Evolutionary conservation across 30 jellyfish, hydroid and myxozoan genomes (phyloP).

Genomic region (Pseudorhiza aurosa): DNA sequence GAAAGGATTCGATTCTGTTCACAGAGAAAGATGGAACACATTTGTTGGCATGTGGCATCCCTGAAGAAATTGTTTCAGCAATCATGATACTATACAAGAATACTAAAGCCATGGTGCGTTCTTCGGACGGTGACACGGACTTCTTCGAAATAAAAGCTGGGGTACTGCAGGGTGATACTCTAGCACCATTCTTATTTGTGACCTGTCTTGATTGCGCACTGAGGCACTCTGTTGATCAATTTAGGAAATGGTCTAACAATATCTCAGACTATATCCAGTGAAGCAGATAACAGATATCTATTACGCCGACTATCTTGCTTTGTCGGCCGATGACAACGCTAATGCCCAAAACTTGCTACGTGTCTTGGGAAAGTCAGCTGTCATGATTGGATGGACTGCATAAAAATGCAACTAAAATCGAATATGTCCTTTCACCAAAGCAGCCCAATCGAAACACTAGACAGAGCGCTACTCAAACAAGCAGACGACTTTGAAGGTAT

Average conservation of each 20-base stretch:
- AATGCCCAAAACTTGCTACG: constrained; percentile 7
- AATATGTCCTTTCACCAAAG: too few relatives aligned
- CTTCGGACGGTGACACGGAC: constrained; percentile 23
- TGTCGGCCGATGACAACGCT: neutral
- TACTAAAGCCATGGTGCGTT: neutral
- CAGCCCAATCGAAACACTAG: too few relatives aligned
- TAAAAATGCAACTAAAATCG: constrained; percentile 22
- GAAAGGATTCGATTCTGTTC: constrained; percentile 17
- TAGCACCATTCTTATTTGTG: constrained; percentile 9
- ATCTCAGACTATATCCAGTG: constrained; percentile 2
- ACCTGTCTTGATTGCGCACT: neutral
- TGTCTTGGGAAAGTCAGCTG: neutral
- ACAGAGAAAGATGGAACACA: too few relatives aligned
- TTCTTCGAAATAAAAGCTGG: constrained; percentile 1
- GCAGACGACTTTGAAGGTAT: too few relatives aligned
- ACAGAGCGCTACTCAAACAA: too few relatives aligned
- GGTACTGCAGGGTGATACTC: constrained; percentile 27
- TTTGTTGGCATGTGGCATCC: neutral
- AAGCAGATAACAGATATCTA: constrained; percentile 16
- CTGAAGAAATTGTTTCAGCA: constrained; percentile 26
- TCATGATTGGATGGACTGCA: constrained; percentile 12
- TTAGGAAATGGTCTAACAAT: neutral
- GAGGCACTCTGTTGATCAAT: neutral
- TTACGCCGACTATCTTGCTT: constrained; percentile 52
- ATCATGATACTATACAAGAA: constrained; percentile 14